Evolutionary conservation across 1,140 invertebrate genomes (phyloP).

Genomic region (Drosophila bocqueti): DNA sequence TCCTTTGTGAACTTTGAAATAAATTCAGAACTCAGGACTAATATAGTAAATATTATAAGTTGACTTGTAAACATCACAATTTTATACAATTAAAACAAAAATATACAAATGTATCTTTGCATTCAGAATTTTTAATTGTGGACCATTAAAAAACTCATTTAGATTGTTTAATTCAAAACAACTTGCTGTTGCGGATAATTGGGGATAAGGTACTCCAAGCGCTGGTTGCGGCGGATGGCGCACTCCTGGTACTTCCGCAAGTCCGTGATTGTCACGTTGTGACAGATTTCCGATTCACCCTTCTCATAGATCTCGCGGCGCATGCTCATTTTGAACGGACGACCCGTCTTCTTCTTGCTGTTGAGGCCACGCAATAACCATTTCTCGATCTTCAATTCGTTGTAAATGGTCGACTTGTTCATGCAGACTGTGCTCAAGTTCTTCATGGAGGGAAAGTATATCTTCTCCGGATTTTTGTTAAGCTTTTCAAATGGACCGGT

Average conservation of each 20-base stretch:
- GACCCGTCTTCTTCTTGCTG: not conserved
- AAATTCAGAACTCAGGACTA: not conserved
- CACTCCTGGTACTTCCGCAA: slow-evolving; percentile 35
- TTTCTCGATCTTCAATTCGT: not conserved
- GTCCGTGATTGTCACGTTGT: not conserved
- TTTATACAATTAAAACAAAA: not conserved
- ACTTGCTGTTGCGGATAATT: slow-evolving; percentile 39
- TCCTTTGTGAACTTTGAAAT: not conserved
- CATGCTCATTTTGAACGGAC: slow-evolving; percentile 8
- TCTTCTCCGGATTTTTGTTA: not conserved
- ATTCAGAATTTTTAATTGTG: slow-evolving; percentile 5
- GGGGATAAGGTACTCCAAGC: slow-evolving; percentile 45
- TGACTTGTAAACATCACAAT: not conserved
- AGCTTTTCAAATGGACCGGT: not conserved
- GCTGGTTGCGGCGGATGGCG: slow-evolving; percentile 42
- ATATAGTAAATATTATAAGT: not conserved
- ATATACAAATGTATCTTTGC: not conserved
- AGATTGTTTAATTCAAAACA: too few relatives aligned
- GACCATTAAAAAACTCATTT: too few relatives aligned
- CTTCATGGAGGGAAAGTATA: slow-evolving; percentile 12
- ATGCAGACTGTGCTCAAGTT: slow-evolving; percentile 21
- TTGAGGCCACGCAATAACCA: slow-evolving; percentile 36
- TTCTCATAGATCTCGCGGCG: slow-evolving; percentile 17
- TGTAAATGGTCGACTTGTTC: slow-evolving; percentile 26
- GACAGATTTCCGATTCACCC: slow-evolving; percentile 45